Conservation (phyloP, 1,140 invertebrate species). For the Olivierus martensii region DNA sequence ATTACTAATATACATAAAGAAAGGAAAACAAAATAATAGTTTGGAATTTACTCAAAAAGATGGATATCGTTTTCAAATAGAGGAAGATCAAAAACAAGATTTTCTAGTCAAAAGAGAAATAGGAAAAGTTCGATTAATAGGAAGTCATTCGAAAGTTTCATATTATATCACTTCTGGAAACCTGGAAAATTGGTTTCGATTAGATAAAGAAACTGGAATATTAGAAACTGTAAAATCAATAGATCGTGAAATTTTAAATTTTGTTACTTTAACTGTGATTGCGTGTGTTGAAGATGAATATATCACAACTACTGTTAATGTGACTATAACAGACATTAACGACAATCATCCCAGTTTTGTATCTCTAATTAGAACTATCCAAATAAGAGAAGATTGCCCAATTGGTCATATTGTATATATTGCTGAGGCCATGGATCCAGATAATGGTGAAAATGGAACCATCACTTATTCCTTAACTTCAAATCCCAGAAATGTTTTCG, state of each 20-base stretch:
- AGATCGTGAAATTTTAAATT: slow-evolving; percentile 62
- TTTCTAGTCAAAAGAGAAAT: slow-evolving; percentile 46
- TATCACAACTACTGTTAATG: slow-evolving; percentile 55
- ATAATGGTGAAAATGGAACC: slow-evolving; percentile 64
- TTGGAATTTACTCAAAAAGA: neutral
- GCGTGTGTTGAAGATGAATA: slow-evolving; percentile 36
- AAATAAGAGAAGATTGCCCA: slow-evolving; percentile 58
- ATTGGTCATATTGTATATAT: slow-evolving; percentile 82
- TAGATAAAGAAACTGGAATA: neutral
- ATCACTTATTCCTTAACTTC: slow-evolving; percentile 63
- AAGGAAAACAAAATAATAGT: neutral
- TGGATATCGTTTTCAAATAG: slow-evolving; percentile 62
- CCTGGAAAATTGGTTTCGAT: slow-evolving; percentile 33
- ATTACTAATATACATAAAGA: neutral
- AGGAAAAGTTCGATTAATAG: slow-evolving; percentile 49
- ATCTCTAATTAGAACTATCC: slow-evolving; percentile 54
- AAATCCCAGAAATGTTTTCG: slow-evolving; percentile 62
- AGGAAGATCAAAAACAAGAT: slow-evolving; percentile 48
- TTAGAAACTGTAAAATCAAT: slow-evolving; percentile 43
- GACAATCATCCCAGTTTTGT: slow-evolving; percentile 77
- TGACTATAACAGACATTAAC: slow-evolving; percentile 74
- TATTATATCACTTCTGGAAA: slow-evolving; percentile 76
- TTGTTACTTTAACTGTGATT: slow-evolving; percentile 59
- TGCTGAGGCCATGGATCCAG: slow-evolving; percentile 64
- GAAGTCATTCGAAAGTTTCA: slow-evolving; percentile 20